Percentiles rank a stretch among this genome's conserved stretches.
Evolutionary conservation across 64 coral and sea anemone genomes (phyloP).

Genomic region (Stichodactyla mertensii): DNA sequence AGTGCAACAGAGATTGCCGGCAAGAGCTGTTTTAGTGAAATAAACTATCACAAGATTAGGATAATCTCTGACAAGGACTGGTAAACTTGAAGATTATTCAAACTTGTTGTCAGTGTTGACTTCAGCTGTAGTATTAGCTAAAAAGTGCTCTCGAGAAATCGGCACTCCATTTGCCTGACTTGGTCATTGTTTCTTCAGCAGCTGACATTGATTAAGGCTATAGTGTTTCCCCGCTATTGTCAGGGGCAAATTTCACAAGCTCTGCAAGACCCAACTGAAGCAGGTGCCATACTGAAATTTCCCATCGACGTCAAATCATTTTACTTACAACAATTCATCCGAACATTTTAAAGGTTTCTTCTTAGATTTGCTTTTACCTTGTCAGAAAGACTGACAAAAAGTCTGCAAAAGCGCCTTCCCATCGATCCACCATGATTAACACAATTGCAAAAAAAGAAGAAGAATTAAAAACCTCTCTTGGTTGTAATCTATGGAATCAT

Average conservation of each 20-base stretch:
- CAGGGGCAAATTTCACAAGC: neutral
- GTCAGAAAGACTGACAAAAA: neutral
- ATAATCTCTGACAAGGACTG: slow-evolving; percentile 6
- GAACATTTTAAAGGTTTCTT: neutral
- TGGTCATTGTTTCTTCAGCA: neutral
- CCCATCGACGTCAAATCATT: slow-evolving; percentile 16
- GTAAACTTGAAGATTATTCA: slow-evolving; percentile 3
- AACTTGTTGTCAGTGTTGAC: neutral
- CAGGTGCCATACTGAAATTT: slow-evolving; percentile 7
- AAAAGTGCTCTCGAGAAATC: slow-evolving; percentile 6
- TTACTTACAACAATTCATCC: slow-evolving; percentile 10
- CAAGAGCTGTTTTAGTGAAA: neutral
- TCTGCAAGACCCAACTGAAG: neutral
- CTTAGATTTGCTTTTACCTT: slow-evolving; percentile 1
- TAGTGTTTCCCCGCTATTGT: slow-evolving; percentile 8
- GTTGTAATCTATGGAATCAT: neutral
- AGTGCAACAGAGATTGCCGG: neutral
- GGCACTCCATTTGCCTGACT: slow-evolving; percentile 5
- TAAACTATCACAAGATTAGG: neutral
- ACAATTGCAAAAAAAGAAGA: neutral
- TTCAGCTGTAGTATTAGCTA: slow-evolving; percentile 14
- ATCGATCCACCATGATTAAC: neutral
- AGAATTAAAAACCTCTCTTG: neutral
- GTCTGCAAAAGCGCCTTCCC: neutral
- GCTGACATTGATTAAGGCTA: slow-evolving; percentile 7